Evolutionary conservation across 2,888 invertebrate genomes (phyloP), one percentile per base, ranked within the genome.

Genomic region (Lepidocyrtoides sp.): DNA sequence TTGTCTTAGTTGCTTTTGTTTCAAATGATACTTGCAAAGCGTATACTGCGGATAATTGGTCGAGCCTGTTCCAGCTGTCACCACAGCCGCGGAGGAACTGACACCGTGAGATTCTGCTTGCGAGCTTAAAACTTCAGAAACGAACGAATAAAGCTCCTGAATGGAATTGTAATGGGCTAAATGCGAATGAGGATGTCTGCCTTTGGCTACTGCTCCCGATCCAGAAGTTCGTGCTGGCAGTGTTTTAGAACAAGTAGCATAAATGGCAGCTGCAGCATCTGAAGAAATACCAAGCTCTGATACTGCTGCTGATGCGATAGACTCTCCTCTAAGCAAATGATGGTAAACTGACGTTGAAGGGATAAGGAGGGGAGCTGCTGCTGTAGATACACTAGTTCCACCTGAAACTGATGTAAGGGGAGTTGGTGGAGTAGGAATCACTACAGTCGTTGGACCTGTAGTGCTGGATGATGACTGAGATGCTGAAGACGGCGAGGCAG

Each of bases 141-240:
- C 94, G 90, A 94, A 94, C 4, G 94, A 93, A 85, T 94, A 94
- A 36, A 94, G 92, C 88, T 94, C 94, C 87, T 94, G 94, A 79
- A 94, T 94, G 23, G 94, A 94, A 92, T 94, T 93, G 84, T 94
- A 94, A 89, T 94, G 94, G 20, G 91, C 87, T 79, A 94, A 84
- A 77, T 92, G 92, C 8, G 92, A 20, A 41, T 86, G 85, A 20
- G 66, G 26, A 60, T 77, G 83, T 79, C 83, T 44, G 36, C 86
- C 54, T 81, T 84, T 54, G 26, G 79, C 20, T 32, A 88, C 0
- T 26, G 86, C 82, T 83, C 90, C 20, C 41, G 86, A 20, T 14
- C 72, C n/a, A 41, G 84, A 69, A 41, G 89, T 23, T 57, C 88
- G 41, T 69, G 57, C 44, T 77, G 91, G 84, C 20, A 83, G 81